Evolutionary conservation across 2,888 invertebrate species (phyloP).

Genomic region (Merodon equestris): DNA sequence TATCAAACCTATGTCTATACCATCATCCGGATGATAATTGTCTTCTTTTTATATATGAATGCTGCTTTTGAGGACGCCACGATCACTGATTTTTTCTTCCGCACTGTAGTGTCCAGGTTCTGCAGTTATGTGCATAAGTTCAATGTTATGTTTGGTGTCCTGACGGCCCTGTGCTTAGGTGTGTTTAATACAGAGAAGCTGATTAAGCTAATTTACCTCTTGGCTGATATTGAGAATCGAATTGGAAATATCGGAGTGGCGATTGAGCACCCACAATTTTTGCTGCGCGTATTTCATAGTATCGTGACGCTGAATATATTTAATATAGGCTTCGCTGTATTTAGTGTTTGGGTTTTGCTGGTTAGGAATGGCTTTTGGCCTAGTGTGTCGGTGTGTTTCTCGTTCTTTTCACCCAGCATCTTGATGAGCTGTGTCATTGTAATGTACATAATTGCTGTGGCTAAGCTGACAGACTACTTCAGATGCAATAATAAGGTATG

Average conservation of each 20-base stretch:
- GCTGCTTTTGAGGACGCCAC: conserved; percentile 73
- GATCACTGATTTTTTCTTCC: conserved; percentile 76
- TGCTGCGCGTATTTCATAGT: too few species aligned
- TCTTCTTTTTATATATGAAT: conserved; percentile 73
- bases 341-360: conserved; percentile 70
- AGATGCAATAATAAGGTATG: conserved; percentile 73
- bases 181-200: neutral
- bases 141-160: conserved; percentile 72
- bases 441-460: conserved; percentile 69
- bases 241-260: too few species aligned
- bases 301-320: conserved; percentile 10
- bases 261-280: too few species aligned
- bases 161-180: neutral
- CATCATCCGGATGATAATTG: conserved; percentile 72
- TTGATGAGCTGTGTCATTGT: conserved; percentile 72
- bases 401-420: conserved; percentile 74
- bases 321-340: conserved; percentile 62
- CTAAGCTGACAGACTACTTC: conserved; percentile 72
- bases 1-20: conserved; percentile 74
- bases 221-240: too few species aligned
- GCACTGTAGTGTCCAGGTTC: conserved; percentile 75
- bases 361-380: conserved; percentile 36
- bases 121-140: conserved; percentile 76
- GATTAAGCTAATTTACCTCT: too few species aligned
- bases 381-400: conserved; percentile 61